Base-by-base conservation (phyloP, 2,797 vertebrate species). In the Schizopygopsis pylzovi region DNA sequence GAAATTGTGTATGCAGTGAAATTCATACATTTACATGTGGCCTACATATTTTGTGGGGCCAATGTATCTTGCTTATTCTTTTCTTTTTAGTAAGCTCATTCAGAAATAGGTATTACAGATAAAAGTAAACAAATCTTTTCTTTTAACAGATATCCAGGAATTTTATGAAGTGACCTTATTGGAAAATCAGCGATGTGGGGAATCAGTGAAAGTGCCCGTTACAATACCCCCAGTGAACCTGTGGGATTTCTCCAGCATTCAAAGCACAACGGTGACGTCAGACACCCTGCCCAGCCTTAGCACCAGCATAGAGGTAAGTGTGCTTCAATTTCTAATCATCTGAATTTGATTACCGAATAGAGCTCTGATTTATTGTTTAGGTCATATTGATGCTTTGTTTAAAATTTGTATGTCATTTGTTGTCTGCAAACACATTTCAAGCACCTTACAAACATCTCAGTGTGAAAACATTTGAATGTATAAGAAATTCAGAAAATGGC, bases 131-230 rank as follows among this genome's bases (percentile, higher is more conserved):
- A 25, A 2, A 43, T n/a, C 13, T 43, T 82, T 70, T 87, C 84
- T 82, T 77, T 0, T 15, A 72, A 8, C 92, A 99, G 98, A 99
- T 94, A 99, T 99, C 95, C 98, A 99, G 95, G 98, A 99, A 92
- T 99, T 99, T 93, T 99, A 99, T 92, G 98, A 99, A 98, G 97
- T 98, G 96, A 97, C 97, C 96, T 97, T 99, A 95, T 90, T 96
- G 93, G 97, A 99, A 93, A 97, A 95, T 92, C 98, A 98, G 93
- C 96, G 95, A 94, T 97, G 96, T 90, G 88, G 86, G 87, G 97
- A 97, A 92, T 93, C 91, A 67, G 90, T 95, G 83, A 97, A 96
- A 90, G 94, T 90, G 56, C 91, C 91, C 79, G 96, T 96, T 89
- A 95, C 94, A 81, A 87, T 93, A 90, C 93, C 94, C 54, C 96